A percentile compares a stretch with the other conserved stretches of the same genome.
phyloP scores from a whole-genome alignment of 2,888 invertebrate species.

The Amiota communis region DNA sequence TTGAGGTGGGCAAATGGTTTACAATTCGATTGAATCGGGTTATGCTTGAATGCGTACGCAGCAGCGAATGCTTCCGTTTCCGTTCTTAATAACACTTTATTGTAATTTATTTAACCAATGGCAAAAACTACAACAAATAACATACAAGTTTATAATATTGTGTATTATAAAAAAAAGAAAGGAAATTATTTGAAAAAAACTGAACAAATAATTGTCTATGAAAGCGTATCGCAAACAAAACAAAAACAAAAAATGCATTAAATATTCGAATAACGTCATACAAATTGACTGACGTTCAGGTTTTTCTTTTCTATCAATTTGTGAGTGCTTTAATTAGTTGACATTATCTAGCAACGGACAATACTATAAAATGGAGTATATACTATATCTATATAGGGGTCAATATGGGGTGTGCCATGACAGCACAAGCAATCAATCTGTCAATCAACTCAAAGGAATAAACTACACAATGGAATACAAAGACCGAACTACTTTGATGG shows the following conservation, averaged over 20 bases:
- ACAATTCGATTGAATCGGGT: slow-evolving; percentile 51
- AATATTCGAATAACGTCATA: slow-evolving; percentile 2
- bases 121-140: slow-evolving; percentile 25
- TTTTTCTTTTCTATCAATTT: too few relatives aligned
- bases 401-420: slow-evolving; percentile 20
- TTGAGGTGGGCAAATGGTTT: too few relatives aligned
- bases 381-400: neutral
- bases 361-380: too few relatives aligned
- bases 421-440: slow-evolving; percentile 10
- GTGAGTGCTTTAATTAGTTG: slow-evolving; percentile 18
- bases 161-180: neutral
- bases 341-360: slow-evolving; percentile 1
- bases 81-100: slow-evolving; percentile 67
- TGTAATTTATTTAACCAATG: slow-evolving; percentile 53
- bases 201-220: slow-evolving; percentile 6
- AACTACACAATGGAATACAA: neutral
- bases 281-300: too few relatives aligned
- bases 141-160: neutral
- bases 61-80: slow-evolving; percentile 70
- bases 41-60: slow-evolving; percentile 68
- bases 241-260: slow-evolving; percentile 9
- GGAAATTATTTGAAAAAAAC: neutral
- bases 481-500: neutral
- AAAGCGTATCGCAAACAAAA: slow-evolving; percentile 9
- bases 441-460: neutral